Percentiles rank a stretch among this genome's conserved stretches.
phyloP scores from a whole-genome alignment of 2,888 invertebrate genomes.

The Caenorhabditis auriculariae region DNA sequence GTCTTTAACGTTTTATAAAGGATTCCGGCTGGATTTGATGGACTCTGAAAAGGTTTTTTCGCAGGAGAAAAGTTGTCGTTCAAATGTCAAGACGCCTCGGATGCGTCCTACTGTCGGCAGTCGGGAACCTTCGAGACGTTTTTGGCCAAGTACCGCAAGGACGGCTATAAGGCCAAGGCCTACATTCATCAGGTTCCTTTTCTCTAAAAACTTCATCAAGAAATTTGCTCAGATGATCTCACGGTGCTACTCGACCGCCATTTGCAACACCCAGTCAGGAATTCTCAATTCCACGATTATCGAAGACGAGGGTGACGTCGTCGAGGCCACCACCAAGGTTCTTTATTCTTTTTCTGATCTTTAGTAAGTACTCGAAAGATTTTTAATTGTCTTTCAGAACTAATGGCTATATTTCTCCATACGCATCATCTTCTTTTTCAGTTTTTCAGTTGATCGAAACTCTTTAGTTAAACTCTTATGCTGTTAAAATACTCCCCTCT shows the following conservation, averaged over 20 bases:
- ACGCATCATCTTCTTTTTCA: too few relatives aligned
- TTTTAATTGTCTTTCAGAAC: too few relatives aligned
- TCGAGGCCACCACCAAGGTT: constrained; percentile 42
- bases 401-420: too few relatives aligned
- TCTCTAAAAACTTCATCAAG: not conserved
- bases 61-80: constrained; percentile 57
- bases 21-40: too few relatives aligned
- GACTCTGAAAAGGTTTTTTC: too few relatives aligned
- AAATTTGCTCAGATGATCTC: constrained; percentile 54
- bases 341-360: not conserved
- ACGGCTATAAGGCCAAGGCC: constrained; percentile 60
- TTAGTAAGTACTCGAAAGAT: too few relatives aligned
- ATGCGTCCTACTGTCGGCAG: constrained; percentile 53
- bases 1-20: too few relatives aligned
- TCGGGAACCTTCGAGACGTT: constrained; percentile 55
- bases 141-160: constrained; percentile 57
- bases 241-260: constrained; percentile 59
- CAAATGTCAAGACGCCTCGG: constrained; percentile 58
- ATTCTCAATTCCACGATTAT: constrained; percentile 55
- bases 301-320: constrained; percentile 38
- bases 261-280: constrained; percentile 54
- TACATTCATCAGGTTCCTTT: constrained; percentile 56
- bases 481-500: too few relatives aligned
- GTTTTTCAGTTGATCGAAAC: too few relatives aligned
- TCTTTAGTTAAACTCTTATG: too few relatives aligned